A percentile compares a stretch with the other conserved stretches of the same genome.
These are phyloP conservation scores for Congeria kusceri DNA, from an alignment of 2,888 invertebrate genomes.

Conservation along the genomic window DNA sequence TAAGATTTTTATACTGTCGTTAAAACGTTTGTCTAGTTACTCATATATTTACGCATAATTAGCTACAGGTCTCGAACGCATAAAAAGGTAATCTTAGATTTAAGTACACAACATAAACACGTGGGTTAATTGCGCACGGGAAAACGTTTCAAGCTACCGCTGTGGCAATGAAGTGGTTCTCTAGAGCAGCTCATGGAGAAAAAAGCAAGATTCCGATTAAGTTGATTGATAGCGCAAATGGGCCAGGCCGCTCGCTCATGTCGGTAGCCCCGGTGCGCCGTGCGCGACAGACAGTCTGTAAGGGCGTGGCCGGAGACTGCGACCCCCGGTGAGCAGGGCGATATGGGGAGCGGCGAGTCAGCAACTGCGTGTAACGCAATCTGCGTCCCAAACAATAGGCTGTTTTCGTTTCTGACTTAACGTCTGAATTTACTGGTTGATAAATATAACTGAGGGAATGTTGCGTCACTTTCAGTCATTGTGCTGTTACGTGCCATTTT, in stretches of 20 bases:
- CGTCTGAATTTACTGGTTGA: slow-evolving; percentile 3
- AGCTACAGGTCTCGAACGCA: slow-evolving; percentile 25
- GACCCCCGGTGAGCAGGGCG: background rate
- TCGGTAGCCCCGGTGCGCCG: background rate
- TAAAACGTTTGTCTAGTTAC: slow-evolving; percentile 27
- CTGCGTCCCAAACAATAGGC: too few species aligned
- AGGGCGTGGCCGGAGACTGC: slow-evolving; percentile 23
- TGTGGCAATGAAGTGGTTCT: background rate
- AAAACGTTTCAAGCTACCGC: slow-evolving; percentile 9
- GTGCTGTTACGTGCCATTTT: too few species aligned
- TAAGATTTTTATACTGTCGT: slow-evolving; percentile 14
- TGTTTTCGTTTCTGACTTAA: too few species aligned
- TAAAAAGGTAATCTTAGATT: slow-evolving; percentile 50
- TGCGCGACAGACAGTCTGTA: slow-evolving; percentile 37
- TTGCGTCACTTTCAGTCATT: too few species aligned
- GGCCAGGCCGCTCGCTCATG: slow-evolving; percentile 7
- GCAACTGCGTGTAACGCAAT: too few species aligned
- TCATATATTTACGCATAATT: slow-evolving; percentile 54
- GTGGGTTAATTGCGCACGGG: slow-evolving; percentile 34
- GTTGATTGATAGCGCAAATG: slow-evolving; percentile 43
- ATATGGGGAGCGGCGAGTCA: too few species aligned
- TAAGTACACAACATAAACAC: slow-evolving; percentile 29
- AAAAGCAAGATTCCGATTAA: too few species aligned
- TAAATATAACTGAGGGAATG: background rate
- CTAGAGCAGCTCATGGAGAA: too few species aligned